These are phyloP conservation scores for Zaprionus inermis DNA, from an alignment of 1,140 invertebrate genomes.

Conservation along the genomic window DNA sequence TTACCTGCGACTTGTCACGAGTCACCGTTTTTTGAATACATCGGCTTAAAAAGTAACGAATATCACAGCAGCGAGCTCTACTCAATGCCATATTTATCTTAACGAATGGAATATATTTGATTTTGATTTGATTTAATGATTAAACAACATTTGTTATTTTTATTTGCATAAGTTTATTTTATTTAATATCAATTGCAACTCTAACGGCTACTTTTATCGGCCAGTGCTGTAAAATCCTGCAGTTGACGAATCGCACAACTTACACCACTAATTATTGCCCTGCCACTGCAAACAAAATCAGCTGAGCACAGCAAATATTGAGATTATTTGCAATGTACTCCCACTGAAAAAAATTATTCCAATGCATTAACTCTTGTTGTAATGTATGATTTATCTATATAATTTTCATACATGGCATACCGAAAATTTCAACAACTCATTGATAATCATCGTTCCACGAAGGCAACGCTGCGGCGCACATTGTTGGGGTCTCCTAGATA, in stretches of 20 bases:
- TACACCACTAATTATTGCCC: not conserved
- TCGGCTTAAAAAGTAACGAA: not conserved
- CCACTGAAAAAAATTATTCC: not conserved
- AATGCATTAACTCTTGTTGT: slow-evolving; percentile 4
- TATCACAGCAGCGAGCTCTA: not conserved
- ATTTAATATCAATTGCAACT: not conserved
- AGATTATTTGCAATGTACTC: not conserved
- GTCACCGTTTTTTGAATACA: not conserved
- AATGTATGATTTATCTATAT: slow-evolving; percentile 14
- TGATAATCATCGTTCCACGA: not conserved
- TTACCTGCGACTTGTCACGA: slow-evolving; percentile 12
- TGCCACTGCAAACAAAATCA: slow-evolving; percentile 15
- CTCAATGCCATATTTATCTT: not conserved
- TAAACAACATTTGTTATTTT: not conserved
- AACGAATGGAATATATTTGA: too few relatives aligned
- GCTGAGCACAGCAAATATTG: slow-evolving; percentile 21
- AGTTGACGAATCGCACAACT: not conserved
- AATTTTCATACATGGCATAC: not conserved
- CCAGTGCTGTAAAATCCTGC: slow-evolving; percentile 11
- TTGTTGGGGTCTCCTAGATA: slow-evolving; percentile 22
- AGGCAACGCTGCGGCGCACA: slow-evolving; percentile 30
- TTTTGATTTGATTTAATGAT: not conserved
- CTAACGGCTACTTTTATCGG: not conserved
- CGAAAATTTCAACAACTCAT: not conserved
- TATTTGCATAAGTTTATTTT: not conserved